A percentile compares a stretch with the other conserved stretches of the same genome.
Evolutionary conservation across 1,140 invertebrate genomes (phyloP).

Genomic region (Hypsibius dujardini): DNA sequence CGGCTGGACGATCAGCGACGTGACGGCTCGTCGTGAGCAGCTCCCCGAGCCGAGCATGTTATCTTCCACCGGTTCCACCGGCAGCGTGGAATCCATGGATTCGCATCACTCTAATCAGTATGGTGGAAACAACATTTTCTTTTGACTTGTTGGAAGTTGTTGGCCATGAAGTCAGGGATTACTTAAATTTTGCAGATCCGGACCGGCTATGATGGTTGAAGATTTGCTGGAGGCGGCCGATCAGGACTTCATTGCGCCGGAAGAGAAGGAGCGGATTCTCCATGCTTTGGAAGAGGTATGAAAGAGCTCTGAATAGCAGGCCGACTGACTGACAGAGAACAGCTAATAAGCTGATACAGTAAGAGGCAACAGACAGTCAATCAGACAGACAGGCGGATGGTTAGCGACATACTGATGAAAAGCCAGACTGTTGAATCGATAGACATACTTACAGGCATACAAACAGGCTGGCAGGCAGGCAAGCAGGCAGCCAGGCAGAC

Average conservation of each 20-base stretch:
- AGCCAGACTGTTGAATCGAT: too few species aligned
- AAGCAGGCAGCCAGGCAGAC: too few species aligned
- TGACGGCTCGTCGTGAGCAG: background rate
- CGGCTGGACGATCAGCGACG: background rate
- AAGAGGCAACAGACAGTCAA: too few species aligned
- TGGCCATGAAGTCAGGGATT: background rate
- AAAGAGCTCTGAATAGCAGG: background rate
- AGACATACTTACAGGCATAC: too few species aligned
- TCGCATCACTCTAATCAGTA: constrained; percentile 11
- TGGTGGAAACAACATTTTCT: too few species aligned
- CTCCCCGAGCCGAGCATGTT: background rate
- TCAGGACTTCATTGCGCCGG: background rate
- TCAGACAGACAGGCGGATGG: too few species aligned
- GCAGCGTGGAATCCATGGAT: constrained; percentile 12
- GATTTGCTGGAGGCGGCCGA: constrained; percentile 1
- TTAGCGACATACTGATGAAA: too few species aligned
- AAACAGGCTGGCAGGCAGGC: too few species aligned
- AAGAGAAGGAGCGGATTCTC: background rate
- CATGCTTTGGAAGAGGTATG: constrained; percentile 14
- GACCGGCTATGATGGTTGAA: constrained; percentile 11
- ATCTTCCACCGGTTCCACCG: constrained; percentile 8
- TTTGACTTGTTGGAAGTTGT: background rate
- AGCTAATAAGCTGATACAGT: background rate
- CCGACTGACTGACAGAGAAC: background rate
- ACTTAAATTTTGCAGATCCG: background rate